Evolutionary conservation across 2,113 vertebrate species (phyloP).

Genomic region (Hemibagrus wyckioides): DNA sequence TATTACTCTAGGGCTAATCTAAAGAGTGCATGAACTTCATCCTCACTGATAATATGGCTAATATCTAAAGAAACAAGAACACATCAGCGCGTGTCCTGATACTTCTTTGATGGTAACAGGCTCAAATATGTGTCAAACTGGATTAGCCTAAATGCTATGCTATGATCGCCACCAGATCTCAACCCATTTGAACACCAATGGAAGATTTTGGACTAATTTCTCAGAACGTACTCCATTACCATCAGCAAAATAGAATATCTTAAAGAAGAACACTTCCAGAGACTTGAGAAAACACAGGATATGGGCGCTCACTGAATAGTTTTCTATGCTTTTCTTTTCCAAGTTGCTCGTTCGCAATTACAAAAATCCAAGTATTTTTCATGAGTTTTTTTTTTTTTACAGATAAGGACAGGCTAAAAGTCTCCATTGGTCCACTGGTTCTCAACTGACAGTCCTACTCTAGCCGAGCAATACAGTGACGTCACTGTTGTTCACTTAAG

Average conservation of each 20-base stretch:
- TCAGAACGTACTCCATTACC: background rate
- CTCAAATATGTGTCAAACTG: background rate
- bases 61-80: background rate
- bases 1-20: background rate
- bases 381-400: no score
- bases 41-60: background rate
- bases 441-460: no score
- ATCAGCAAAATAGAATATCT: background rate
- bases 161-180: background rate
- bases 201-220: background rate
- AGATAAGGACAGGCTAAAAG: no score
- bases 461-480: no score
- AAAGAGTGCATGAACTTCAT: background rate
- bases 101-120: background rate
- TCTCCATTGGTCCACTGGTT: no score
- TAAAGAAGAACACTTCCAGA: background rate
- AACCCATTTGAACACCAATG: background rate
- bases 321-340: no score
- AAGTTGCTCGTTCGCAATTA: no score
- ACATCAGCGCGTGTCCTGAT: background rate
- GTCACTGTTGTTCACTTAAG: no score
- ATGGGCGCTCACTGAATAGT: background rate
- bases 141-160: background rate
- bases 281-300: background rate
- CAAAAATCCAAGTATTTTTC: no score